A percentile compares a stretch with the other conserved stretches of the same genome.
These are phyloP conservation scores for Chiroxiphia lanceolata DNA, from an alignment of 2,797 vertebrate genomes.

Conservation along the genomic window DNA sequence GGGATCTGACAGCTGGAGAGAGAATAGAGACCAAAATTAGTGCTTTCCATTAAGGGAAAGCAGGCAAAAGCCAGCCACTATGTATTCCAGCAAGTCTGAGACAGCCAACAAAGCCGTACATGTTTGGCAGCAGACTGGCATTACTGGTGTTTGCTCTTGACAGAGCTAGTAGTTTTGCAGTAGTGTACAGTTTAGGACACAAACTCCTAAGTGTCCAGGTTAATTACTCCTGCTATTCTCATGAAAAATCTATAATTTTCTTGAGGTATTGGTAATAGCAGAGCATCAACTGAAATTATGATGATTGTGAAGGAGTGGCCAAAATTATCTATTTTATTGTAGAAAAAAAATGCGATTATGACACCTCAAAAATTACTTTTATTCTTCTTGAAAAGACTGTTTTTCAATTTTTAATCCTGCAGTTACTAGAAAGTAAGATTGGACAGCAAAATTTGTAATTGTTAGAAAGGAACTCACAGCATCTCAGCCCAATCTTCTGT, in stretches of 20 bases:
- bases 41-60: conserved; percentile 41
- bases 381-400: background rate
- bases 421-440: background rate
- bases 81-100: background rate
- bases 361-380: background rate
- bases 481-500: background rate
- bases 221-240: background rate
- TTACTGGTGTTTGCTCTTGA: background rate
- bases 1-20: conserved; percentile 43
- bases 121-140: background rate
- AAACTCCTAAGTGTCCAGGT: background rate
- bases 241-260: background rate
- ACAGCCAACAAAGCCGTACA: background rate
- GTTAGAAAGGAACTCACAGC: conserved; percentile 1
- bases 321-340: background rate
- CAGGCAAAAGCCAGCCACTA: conserved; percentile 2
- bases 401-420: background rate
- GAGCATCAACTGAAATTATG: background rate
- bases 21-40: conserved; percentile 45
- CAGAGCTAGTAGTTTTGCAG: background rate
- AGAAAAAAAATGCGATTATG: background rate
- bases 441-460: background rate
- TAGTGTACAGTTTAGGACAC: background rate
- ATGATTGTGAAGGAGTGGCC: background rate
- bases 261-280: background rate